Evolutionary conservation across 2,888 invertebrate species (phyloP), one percentile per base, ranked within the genome.

Genomic region (Calephelis perditalis): DNA sequence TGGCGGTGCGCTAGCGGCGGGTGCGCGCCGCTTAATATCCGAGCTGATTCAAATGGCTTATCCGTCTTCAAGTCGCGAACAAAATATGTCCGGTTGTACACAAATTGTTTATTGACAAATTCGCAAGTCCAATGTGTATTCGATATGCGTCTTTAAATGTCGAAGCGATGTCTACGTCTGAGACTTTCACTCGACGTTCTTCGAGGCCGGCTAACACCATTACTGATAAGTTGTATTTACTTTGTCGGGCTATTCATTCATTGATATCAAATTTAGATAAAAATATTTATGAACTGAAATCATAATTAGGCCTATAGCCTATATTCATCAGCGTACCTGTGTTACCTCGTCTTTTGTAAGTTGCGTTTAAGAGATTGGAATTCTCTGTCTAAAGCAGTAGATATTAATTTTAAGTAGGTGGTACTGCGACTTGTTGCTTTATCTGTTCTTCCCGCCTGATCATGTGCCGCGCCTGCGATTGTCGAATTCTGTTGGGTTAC

Each of bases 171-270:
- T 77, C 75, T 80, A 78, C 84, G 85, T 87, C 86, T 89, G 85
- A 73, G 78, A 87, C 89, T 90, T 89, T 90, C 89, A 88, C 87
- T 80, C 70, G 77, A 68, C 79, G 76, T 75, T 78, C 80, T 77
- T 66, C 71, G 78, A 75, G 82, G 84, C 83, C 84, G 81, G 82
- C 78, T 76, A 75, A 76, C 82, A 84, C 85, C 82, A 85, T 82
- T 86, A 81, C 77, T 81, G 85, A 85, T 86, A 84, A 82, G 75
- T 68, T 76, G 73, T 79, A 74, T 78, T 81, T 77, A 76, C 75
- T 66, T 65, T 75, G 74, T 57, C 45, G 55, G 76, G 71, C 74
- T 54, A 36, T 54, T 54, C 52, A 54, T 52, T 52, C 52, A 52
- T 35, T 26, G 52, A 52, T 52, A 52, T 52, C 52, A 35, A 35